Evolutionary conservation across 2,888 invertebrate species (phyloP).

Genomic region (Tipula helvola): DNA sequence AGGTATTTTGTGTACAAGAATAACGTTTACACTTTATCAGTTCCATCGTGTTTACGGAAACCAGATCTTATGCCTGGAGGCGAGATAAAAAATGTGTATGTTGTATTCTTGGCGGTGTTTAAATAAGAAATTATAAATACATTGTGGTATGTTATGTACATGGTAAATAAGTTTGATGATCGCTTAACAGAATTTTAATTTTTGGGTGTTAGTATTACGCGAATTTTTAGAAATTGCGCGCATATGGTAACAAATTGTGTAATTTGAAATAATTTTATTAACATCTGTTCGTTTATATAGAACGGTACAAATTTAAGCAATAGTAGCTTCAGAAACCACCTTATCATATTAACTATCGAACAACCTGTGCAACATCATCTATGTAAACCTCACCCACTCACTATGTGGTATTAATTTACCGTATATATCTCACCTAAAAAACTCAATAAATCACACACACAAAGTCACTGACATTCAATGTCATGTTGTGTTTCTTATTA

Average conservation of each 20-base stretch:
- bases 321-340: neutral
- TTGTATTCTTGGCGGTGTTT: neutral
- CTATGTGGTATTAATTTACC: too few relatives aligned
- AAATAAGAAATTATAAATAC: neutral
- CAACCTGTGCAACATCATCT: neutral
- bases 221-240: too few relatives aligned
- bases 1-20: neutral
- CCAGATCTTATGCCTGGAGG: neutral
- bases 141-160: neutral
- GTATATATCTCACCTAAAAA: neutral
- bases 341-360: neutral
- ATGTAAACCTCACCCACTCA: neutral
- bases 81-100: neutral
- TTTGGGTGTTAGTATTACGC: too few relatives aligned
- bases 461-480: neutral
- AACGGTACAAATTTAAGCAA: neutral
- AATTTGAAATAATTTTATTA: too few relatives aligned
- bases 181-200: too few relatives aligned
- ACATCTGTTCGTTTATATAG: too few relatives aligned
- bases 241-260: too few relatives aligned
- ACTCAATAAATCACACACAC: neutral
- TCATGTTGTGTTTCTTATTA: neutral
- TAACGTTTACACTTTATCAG: neutral
- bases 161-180: too few relatives aligned
- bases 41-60: neutral